Evolutionary conservation across 2,888 invertebrate genomes (phyloP), one percentile per base, ranked within the genome.

Genomic region (Yponomeuta plumbellus): DNA sequence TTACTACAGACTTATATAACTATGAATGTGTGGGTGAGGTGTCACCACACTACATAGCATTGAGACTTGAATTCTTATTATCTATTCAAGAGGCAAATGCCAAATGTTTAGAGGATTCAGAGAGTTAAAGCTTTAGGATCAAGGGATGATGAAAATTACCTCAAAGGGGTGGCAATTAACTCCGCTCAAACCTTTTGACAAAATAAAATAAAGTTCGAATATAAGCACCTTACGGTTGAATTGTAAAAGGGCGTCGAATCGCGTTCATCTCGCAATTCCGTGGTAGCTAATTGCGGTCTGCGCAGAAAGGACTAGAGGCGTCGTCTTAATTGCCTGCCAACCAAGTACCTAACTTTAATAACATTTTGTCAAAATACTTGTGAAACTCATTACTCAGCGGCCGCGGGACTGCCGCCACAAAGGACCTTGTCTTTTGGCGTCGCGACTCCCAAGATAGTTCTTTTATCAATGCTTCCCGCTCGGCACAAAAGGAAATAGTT

Each of bases 341-440:
- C 79, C 34, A 34, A 34, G 34, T 34, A 34, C 5, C 34, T 77
- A 61, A 63, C 61, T 59, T 44, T 67, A 67, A 67, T 67, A 44
- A 56, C 67, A 76, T 78, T 78, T 72, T 74, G 73, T 78, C 75
- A 76, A 78, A 81, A 80, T 77, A 76, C 76, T 80, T 76, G 76
- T 74, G 75, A 76, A 81, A 78, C 76, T 81, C 80, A 79, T 80
- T 80, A 80, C 76, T 76, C 68, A 65, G 52, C 22, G 39, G 34
- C 44, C 40, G 23, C 74, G 69, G 74, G 71, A 72, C 66, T n/a
- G 13, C 66, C 61, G 11, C 74, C 67, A 73, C 73, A 76, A 74
- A 74, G 73, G 71, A 68, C 70, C 69, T 72, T 74, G 72, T 71
- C 75, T 75, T 78, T 75, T 76, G 75, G 73, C 72, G 70, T 70